A percentile compares a stretch with the other conserved stretches of the same genome.
Evolutionary conservation across 2,113 vertebrate species (phyloP).

Genomic region (Gulo gulo): DNA sequence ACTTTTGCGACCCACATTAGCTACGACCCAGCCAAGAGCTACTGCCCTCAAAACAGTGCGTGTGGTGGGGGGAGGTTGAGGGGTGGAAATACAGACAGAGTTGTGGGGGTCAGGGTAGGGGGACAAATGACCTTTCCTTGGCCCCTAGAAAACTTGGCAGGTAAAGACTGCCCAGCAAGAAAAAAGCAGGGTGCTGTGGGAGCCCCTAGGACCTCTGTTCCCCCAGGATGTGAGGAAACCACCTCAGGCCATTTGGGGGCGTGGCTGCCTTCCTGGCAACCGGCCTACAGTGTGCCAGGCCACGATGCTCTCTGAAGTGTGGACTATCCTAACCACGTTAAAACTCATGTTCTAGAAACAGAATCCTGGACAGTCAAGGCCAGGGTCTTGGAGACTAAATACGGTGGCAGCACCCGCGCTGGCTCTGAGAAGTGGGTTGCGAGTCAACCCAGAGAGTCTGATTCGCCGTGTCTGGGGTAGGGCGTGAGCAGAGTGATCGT

Average conservation of each 20-base stretch:
- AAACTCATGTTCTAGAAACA: not conserved
- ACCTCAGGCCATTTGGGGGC: not conserved
- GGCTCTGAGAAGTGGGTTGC: not conserved
- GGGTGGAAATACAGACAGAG: not conserved
- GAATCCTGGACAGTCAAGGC: not conserved
- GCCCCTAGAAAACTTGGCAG: not conserved
- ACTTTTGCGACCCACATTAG: not conserved
- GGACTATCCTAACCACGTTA: not conserved
- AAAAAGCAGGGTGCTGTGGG: not conserved
- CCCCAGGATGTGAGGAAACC: not conserved
- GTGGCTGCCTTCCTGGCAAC: not conserved
- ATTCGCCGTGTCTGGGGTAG: accelerated
- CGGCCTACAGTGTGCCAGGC: not conserved
- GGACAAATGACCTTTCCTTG: not conserved
- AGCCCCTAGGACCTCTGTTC: not conserved
- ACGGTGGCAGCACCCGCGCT: not conserved
- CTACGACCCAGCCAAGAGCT: not conserved
- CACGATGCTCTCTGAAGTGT: not conserved
- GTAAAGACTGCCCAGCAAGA: not conserved
- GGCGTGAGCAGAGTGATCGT: accelerated
- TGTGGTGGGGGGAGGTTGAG: not conserved
- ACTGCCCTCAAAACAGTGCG: not conserved
- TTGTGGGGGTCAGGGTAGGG: too few species aligned
- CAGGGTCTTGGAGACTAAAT: not conserved
- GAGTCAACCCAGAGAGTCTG: not conserved